Evolutionary conservation across 2,113 vertebrate species (phyloP).

Genomic region (Acanthisitta chloris): DNA sequence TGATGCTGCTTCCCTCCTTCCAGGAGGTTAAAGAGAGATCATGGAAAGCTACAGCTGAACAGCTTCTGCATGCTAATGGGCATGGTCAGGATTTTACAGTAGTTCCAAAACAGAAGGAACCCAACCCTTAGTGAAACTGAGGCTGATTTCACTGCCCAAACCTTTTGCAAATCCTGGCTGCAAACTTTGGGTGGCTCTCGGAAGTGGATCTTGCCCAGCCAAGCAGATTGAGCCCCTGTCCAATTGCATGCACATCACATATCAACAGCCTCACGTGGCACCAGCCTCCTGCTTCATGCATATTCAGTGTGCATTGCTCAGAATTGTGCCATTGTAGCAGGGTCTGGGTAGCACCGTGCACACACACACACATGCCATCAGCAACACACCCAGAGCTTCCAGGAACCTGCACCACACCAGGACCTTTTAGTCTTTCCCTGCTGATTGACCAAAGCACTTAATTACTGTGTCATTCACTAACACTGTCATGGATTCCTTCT

Average conservation of each 20-base stretch:
- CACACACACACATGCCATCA: background rate
- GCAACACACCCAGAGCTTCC: accelerated
- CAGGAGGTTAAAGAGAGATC: background rate
- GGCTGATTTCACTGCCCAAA: background rate
- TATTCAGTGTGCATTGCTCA: background rate
- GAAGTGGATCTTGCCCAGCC: background rate
- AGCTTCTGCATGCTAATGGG: conserved; percentile 38
- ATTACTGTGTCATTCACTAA: background rate
- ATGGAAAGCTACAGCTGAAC: conserved; percentile 3
- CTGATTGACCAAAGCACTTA: background rate
- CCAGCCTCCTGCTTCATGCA: conserved; percentile 20
- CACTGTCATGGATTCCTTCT: background rate
- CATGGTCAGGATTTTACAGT: background rate
- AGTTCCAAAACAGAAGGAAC: background rate
- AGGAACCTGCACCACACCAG: background rate
- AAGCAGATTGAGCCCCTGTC: background rate
- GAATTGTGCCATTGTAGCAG: background rate
- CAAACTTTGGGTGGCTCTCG: background rate
- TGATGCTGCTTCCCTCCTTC: background rate
- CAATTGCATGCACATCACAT: background rate
- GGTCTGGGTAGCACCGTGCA: background rate
- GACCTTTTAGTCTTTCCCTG: background rate
- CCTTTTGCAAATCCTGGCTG: background rate
- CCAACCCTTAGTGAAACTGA: background rate
- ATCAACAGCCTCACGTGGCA: background rate